phyloP scores from a whole-genome alignment of 2,797 vertebrate species.

The Mustela erminea region DNA sequence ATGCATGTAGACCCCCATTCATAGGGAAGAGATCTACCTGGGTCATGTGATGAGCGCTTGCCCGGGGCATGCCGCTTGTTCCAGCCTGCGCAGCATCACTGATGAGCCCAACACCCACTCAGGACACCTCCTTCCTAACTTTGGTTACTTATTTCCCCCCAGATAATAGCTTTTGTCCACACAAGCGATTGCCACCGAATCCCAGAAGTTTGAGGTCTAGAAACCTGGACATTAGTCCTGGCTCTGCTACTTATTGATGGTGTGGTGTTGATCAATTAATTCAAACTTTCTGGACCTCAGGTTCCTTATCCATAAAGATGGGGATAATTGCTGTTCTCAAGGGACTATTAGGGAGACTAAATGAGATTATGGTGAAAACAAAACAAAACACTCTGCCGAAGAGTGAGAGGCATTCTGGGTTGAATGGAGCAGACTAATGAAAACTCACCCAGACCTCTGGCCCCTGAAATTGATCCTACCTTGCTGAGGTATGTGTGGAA shows the following conservation, averaged over 20 bases:
- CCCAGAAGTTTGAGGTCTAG: background rate
- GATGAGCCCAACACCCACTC: background rate
- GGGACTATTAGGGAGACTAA: background rate
- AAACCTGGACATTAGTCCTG: background rate
- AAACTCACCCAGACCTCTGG: background rate
- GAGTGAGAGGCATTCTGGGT: background rate
- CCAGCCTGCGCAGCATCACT: background rate
- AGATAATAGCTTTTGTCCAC: background rate
- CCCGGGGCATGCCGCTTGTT: background rate
- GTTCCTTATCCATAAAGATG: background rate
- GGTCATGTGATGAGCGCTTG: background rate
- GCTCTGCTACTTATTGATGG: background rate
- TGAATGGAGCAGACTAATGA: background rate
- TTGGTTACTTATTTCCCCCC: background rate
- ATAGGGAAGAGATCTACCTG: background rate
- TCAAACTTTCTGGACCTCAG: background rate
- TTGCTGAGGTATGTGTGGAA: background rate
- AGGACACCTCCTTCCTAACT: background rate
- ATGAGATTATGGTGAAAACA: background rate
- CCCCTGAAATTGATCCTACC: background rate
- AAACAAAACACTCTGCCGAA: background rate
- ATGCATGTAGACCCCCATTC: background rate
- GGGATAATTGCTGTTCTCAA: background rate
- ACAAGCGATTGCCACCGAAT: slow-evolving; percentile 27
- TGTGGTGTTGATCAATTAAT: background rate